Base-by-base conservation (phyloP, 2,113 vertebrate species). In the Pogonocichla stellata region DNA sequence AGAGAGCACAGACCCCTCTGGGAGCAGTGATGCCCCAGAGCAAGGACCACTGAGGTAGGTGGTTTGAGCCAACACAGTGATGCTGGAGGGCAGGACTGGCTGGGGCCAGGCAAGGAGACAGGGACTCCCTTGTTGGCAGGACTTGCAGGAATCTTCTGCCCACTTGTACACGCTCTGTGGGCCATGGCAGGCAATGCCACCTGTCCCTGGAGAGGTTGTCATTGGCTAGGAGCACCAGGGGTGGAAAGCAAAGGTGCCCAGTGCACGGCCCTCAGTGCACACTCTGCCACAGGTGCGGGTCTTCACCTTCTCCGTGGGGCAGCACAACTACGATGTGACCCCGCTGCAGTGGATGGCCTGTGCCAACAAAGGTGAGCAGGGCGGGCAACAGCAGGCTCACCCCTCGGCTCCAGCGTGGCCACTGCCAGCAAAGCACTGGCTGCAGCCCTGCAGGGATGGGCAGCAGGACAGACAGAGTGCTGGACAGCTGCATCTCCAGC, bases 271-370 rank as follows among this genome's bases (percentile, higher is more conserved):
- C 61, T 93, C 54, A 93, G 50, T 1, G 0, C 54, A 1, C 0
- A 0, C 65, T 86, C 38, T 65, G 67, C 45, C 4, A 2, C 92
- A 98, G 98, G 98, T 98, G 33, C 98, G 99, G 9, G 99, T 99
- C 45, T 99, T 99, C 96, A 99, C 99, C 10, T 99, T 99, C 98
- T 99, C 99, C 0, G 99, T 99, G 7, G 99, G 99, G 85, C 99
- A 99, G 87, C 99, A 99, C 97, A 99, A 99, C 97, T 99, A 99
- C 0, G 99, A 99, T 1, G 99, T 99, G 96, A 99, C 99, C 9
- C 99, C 99, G 1, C 97, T 99, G 90, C 99, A 99, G 97, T 99
- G 99, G 99, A 99, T 99, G 95, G 99, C 99, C 23, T 99, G 99
- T 7, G 98, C 99, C 88, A 99, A 99, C 97, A 99, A 99, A 99